phyloP scores from a whole-genome alignment of 1,140 invertebrate genomes.

The Ctenoplectra terminalis region DNA sequence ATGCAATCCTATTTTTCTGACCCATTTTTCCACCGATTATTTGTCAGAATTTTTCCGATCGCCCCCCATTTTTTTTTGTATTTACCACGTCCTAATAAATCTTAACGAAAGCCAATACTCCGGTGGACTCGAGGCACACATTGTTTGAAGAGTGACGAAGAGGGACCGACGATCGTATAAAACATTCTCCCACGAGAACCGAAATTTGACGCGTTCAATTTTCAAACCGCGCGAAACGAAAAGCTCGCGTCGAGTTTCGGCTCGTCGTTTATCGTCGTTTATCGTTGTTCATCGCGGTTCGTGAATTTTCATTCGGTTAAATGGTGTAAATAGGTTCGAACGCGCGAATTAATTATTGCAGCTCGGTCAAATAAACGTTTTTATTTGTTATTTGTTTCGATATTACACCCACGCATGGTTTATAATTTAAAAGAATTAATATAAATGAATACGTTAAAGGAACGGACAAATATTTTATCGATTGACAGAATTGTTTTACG shows the following conservation, averaged over 20 bases:
- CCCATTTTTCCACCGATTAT: background rate
- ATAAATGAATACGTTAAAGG: no score
- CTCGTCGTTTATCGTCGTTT: no score
- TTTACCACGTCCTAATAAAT: constrained; percentile 35
- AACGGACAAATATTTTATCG: no score
- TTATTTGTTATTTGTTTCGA: no score
- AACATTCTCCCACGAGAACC: background rate
- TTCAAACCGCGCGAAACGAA: background rate
- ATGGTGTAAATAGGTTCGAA: no score
- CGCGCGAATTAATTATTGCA: no score
- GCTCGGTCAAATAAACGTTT: no score
- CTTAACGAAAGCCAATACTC: background rate
- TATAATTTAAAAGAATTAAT: no score
- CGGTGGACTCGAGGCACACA: background rate
- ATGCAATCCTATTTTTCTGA: background rate
- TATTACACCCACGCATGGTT: no score
- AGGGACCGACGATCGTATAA: background rate
- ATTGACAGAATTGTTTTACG: no score
- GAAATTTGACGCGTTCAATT: background rate
- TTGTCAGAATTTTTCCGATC: background rate
- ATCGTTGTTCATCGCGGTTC: no score
- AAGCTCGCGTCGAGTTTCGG: background rate
- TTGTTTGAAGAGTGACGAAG: background rate
- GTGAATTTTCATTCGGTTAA: background rate
- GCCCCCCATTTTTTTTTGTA: background rate